Base-by-base conservation (phyloP, 2,888 invertebrate genomes). In the Plagodis pulveraria region DNA sequence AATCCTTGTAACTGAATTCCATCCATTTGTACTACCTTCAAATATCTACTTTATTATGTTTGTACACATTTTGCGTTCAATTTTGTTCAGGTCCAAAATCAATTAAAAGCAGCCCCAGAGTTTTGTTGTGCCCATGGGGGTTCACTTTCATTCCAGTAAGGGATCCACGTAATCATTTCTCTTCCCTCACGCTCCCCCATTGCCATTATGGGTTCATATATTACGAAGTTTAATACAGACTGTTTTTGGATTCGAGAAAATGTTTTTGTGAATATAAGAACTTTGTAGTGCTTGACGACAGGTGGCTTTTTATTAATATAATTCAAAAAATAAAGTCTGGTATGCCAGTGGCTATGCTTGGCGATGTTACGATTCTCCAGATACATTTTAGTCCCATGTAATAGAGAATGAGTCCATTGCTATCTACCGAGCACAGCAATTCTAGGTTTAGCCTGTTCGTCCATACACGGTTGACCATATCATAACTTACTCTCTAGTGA, bases 71-170 rank as follows among this genome's bases (percentile, higher is more conserved):
- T 22, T 22, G 22, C 22, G 22, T 22, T 22, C 22, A 2, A 22
- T 22, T 22, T 63, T 57, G 59, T 46, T 49, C 48, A 57, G 60
- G 62, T 55, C 51, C 55, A 36, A 51, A 62, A 66, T 58, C 61
- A 68, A 66, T 68, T 58, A 66, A 38, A 40, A 50, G n/a, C 56
- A 40, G 22, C 59, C 61, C 62, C 40, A 38, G 44, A 52, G 56
- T 51, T 50, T 62, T 54, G 47, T 4, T 33, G 32, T 43, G 12
- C 41, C 50, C 38, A 36, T 11, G 52, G 34, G 48, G 59, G 46
- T 47, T 49, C 44, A 40, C 44, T 36, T 49, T 42, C 10, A 10
- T 5, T 8, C 10, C 40, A 51, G 45, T 33, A 50, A 46, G 56
- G 56, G 52, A 59, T 42, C 50, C 41, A 41, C 46, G 34, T 55